phyloP scores from a whole-genome alignment of 23 tunicate species.

The Clavelina lepadiformis region DNA sequence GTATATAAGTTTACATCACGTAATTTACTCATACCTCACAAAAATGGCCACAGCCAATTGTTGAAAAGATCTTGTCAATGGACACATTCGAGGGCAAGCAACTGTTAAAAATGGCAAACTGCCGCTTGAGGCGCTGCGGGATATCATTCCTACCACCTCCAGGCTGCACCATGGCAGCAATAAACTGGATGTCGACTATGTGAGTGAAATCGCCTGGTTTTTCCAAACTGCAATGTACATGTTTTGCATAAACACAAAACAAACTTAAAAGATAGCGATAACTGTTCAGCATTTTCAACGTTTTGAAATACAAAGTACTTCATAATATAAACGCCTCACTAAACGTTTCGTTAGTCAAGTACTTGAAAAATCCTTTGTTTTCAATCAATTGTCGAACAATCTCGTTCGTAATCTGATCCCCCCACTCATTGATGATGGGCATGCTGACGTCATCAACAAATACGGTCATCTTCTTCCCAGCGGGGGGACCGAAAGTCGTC shows the following conservation, averaged over 20 bases:
- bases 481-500: constrained; percentile 95
- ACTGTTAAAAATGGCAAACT: constrained; percentile 89
- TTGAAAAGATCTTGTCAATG: constrained; percentile 86
- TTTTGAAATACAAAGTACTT: too few species aligned
- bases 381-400: constrained; percentile 90
- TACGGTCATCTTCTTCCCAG: constrained; percentile 98
- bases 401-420: constrained; percentile 97
- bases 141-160: constrained; percentile 98
- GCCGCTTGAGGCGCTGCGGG: constrained; percentile 92
- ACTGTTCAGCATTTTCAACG: too few species aligned
- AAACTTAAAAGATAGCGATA: too few species aligned
- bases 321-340: too few species aligned
- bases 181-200: constrained; percentile 95
- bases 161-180: constrained; percentile 98
- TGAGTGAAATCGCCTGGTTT: constrained; percentile 94
- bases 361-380: constrained; percentile 80
- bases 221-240: constrained; percentile 86
- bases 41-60: constrained; percentile 90
- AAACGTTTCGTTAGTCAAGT: too few species aligned
- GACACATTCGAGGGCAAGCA: constrained; percentile 92
- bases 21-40: constrained; percentile 57
- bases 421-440: constrained; percentile 98
- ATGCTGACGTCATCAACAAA: constrained; percentile 97
- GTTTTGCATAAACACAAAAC: too few species aligned
- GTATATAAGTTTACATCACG: too few species aligned